phyloP scores from a whole-genome alignment of 1,140 invertebrate species.

The Mylabris phalerata region DNA sequence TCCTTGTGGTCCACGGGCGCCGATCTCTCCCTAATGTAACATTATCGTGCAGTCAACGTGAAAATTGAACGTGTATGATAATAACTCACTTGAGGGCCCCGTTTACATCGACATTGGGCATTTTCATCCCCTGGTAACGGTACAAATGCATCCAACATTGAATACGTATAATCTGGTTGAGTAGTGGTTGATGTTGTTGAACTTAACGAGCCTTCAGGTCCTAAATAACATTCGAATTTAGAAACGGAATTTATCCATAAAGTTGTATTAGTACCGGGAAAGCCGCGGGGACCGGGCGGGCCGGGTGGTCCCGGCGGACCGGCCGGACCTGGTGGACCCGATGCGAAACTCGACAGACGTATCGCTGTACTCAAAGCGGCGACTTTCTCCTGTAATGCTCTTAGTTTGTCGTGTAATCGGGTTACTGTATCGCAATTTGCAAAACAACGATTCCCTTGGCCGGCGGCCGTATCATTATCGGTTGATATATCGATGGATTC shows the following conservation, averaged over 20 bases:
- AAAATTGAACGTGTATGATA: conserved; percentile 8
- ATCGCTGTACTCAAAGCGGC: conserved; percentile 52
- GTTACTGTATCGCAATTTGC: conserved; percentile 53
- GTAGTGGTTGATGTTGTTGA: neutral
- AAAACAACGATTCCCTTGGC: conserved; percentile 45
- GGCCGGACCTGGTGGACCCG: conserved; percentile 45
- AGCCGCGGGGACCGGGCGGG: conserved; percentile 40
- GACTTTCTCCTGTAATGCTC: conserved; percentile 50
- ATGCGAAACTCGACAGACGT: conserved; percentile 49
- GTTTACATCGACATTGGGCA: conserved; percentile 47
- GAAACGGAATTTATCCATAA: neutral
- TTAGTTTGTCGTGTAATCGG: conserved; percentile 50
- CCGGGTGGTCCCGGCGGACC: conserved; percentile 44
- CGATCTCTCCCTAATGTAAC: conserved; percentile 49
- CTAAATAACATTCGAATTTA: neutral
- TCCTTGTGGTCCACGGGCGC: conserved; percentile 46
- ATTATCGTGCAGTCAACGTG: conserved; percentile 2
- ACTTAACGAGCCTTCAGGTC: conserved; percentile 4
- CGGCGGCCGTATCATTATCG: conserved; percentile 28
- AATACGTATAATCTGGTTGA: conserved; percentile 38
- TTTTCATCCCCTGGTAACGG: conserved; percentile 41
- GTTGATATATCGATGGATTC: conserved; percentile 29
- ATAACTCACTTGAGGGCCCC: conserved; percentile 49
- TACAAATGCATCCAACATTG: conserved; percentile 50
- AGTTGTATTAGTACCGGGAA: conserved; percentile 33